Evolutionary conservation across 2,113 vertebrate genomes (phyloP), one percentile per base, ranked within the genome.

Genomic region (Apodemus sylvaticus): DNA sequence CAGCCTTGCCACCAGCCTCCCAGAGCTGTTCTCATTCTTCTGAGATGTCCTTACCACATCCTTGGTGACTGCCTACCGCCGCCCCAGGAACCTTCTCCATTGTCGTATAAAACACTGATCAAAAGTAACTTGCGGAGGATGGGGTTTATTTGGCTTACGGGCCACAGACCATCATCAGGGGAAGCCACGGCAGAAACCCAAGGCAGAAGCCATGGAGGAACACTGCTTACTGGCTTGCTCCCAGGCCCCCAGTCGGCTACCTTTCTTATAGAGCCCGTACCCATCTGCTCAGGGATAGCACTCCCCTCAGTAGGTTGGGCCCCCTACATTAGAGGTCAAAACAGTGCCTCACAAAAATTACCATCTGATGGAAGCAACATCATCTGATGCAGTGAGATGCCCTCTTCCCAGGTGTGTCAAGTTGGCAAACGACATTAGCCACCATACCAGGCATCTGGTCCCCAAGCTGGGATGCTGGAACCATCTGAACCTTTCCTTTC

Each of bases 61-160:
- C 3, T 48, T 78, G 39, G 0, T 1, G 10, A 36, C 34, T 36
- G 0, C 45, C 48, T 45, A 26, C 10, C 2, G 0, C 2, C 1
- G 39, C 26, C 73, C 39, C 39, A 45, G 22, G 39, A 26, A 74
- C 22, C 39, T 42, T 74, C 39, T 74, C 24, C 24, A 10, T 76
- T 45, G 22, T 22, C 5, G 5, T 26, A 76, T 26, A 45, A 76
- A 39, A 73, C 70, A 74, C 71, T 76, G 22, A 26, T 39, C 73
- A 76, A 76, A 76, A 76, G 39, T 24, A 45, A n/a, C 73, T 74
- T 24, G 10, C 22, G 22, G 22, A 76, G 73, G 39, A 76, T 26
- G 26, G 39, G 73, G 73, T 76, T 45, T 26, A 76, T 45, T 76
- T 76, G 73, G 39, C 39, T 45, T n/a, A 13, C 1, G 4, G n/a